phyloP scores from a whole-genome alignment of 2,888 invertebrate genomes.

The Andricus curvator region DNA sequence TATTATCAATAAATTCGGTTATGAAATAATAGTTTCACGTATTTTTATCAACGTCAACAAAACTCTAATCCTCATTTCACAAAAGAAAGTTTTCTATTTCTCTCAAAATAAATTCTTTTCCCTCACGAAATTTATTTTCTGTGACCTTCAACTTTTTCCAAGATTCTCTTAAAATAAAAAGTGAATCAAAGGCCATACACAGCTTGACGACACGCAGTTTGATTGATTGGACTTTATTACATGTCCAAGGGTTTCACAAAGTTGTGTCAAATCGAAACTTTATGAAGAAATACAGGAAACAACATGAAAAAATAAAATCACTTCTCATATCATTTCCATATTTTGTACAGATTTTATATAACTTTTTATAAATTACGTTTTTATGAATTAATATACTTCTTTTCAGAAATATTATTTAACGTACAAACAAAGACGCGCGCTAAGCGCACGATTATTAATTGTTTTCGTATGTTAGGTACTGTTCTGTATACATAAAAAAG shows the following conservation, averaged over 20 bases:
- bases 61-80: neutral
- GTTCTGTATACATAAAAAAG: too few species aligned
- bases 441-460: too few species aligned
- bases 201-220: neutral
- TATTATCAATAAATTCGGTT: too few species aligned
- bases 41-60: too few species aligned
- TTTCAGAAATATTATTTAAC: too few species aligned
- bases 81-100: neutral
- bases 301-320: neutral
- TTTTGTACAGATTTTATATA: neutral
- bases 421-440: too few species aligned
- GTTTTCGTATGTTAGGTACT: too few species aligned
- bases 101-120: neutral
- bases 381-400: too few species aligned
- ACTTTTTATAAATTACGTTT: neutral
- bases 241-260: constrained; percentile 1
- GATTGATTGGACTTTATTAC: constrained; percentile 25
- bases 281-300: neutral
- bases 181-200: neutral
- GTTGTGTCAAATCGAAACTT: constrained; percentile 21
- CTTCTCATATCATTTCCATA: too few species aligned
- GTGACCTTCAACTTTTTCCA: neutral
- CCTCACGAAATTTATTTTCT: neutral
- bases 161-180: neutral
- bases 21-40: too few species aligned